Conservation (phyloP, 2,888 invertebrate species). For the Eupithecia subfuscata region DNA sequence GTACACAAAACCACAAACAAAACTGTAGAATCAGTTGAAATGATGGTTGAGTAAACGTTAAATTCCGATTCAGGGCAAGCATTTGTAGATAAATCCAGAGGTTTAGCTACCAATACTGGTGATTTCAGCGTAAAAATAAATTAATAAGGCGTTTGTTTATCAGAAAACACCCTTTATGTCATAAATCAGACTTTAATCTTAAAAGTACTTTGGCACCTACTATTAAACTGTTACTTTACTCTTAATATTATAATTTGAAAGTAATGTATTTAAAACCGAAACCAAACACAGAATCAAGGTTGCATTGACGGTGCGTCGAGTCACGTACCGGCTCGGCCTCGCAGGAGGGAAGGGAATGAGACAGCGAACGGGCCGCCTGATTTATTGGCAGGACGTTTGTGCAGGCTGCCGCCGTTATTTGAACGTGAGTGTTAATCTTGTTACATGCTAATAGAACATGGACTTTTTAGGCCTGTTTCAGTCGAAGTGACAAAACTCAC, state of each 20-base stretch:
- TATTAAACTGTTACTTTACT: no score
- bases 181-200: no score
- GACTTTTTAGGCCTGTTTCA: conserved; percentile 1
- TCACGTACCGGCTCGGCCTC: conserved; percentile 10
- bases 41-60: not conserved
- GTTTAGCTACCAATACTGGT: not conserved
- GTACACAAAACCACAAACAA: not conserved
- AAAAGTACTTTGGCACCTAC: no score
- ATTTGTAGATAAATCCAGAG: no score
- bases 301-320: conserved; percentile 23
- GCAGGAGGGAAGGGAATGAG: conserved; percentile 46
- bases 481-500: not conserved
- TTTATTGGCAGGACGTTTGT: conserved; percentile 65
- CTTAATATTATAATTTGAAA: not conserved
- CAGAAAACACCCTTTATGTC: no score
- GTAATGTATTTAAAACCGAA: not conserved
- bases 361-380: conserved; percentile 60
- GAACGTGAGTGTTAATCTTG: conserved; percentile 68
- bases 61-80: not conserved
- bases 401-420: conserved; percentile 63
- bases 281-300: conserved; percentile 10
- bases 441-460: conserved; percentile 20
- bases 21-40: not conserved
- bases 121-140: not conserved
- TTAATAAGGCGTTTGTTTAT: not conserved